A percentile compares a stretch with the other conserved stretches of the same genome.
These are phyloP conservation scores for Yponomeuta malinellus DNA, from an alignment of 2,888 invertebrate species.

Conservation along the genomic window DNA sequence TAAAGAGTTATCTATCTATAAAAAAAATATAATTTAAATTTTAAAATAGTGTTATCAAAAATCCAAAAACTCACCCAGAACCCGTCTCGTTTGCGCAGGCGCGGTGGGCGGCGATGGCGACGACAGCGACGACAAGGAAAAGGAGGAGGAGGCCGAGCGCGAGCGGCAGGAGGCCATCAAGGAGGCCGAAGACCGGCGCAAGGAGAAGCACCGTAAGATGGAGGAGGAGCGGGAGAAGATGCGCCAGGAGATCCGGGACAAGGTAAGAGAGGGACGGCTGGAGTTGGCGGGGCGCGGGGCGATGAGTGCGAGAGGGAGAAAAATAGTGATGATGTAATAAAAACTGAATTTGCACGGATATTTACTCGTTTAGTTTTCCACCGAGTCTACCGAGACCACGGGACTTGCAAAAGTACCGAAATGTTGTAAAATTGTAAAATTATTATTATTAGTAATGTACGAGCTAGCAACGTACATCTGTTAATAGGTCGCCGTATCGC, in stretches of 20 bases:
- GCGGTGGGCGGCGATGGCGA: slow-evolving; percentile 93
- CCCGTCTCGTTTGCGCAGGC: slow-evolving; percentile 68
- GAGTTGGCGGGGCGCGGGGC: not conserved
- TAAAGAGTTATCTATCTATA: too few relatives aligned
- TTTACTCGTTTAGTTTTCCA: too few relatives aligned
- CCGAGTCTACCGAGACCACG: too few relatives aligned
- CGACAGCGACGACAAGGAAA: slow-evolving; percentile 96
- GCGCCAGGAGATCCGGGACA: slow-evolving; percentile 99
- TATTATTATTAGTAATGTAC: too few relatives aligned
- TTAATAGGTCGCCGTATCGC: too few relatives aligned
- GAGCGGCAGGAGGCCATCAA: slow-evolving; percentile 98
- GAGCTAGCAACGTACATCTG: too few relatives aligned
- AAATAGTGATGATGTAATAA: not conserved
- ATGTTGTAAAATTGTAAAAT: too few relatives aligned
- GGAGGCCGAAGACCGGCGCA: slow-evolving; percentile 98
- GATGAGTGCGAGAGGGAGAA: slow-evolving; percentile 26
- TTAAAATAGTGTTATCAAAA: too few relatives aligned
- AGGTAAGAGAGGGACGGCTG: slow-evolving; percentile 78
- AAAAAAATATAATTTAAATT: too few relatives aligned
- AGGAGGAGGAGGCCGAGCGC: slow-evolving; percentile 98
- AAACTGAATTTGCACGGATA: too few relatives aligned
- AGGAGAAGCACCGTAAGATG: slow-evolving; percentile 99
- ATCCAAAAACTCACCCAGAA: not conserved
- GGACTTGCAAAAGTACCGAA: too few relatives aligned
- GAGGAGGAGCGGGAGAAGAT: slow-evolving; percentile 99